These are phyloP conservation scores for Heterodera schachtii DNA, from an alignment of 1,140 invertebrate genomes.

Conservation along the genomic window DNA sequence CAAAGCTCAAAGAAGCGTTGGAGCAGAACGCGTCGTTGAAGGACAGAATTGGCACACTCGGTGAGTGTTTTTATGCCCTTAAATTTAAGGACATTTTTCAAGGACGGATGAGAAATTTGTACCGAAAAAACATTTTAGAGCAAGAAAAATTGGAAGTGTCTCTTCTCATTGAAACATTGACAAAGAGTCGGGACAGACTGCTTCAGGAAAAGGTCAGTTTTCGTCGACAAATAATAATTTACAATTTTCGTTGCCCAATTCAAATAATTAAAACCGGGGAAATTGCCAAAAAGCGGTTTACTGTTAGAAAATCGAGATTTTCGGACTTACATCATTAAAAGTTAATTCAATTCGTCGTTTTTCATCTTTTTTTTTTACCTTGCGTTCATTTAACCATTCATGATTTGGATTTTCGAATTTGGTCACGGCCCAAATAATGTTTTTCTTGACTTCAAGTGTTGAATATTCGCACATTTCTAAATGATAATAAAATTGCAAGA, in stretches of 20 bases:
- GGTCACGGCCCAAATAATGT: no score
- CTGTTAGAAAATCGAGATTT: no score
- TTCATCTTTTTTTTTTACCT: neutral
- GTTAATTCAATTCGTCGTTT: neutral
- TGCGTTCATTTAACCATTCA: no score
- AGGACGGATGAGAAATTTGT: neutral
- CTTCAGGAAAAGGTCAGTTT: constrained; percentile 25
- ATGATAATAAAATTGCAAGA: no score
- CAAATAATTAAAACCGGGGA: neutral
- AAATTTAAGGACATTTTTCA: no score
- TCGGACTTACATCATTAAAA: no score
- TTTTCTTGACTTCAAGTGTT: no score
- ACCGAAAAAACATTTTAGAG: constrained; percentile 21
- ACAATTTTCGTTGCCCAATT: neutral
- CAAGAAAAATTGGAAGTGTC: constrained; percentile 25
- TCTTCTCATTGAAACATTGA: constrained; percentile 16
- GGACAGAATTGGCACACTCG: constrained; percentile 22
- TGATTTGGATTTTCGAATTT: no score
- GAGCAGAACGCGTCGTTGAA: constrained; percentile 29
- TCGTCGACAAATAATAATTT: neutral
- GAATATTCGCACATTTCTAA: no score
- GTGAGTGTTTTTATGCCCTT: neutral
- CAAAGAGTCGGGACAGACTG: constrained; percentile 19
- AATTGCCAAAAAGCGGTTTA: no score
- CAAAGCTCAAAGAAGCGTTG: constrained; percentile 10